Base-by-base conservation (phyloP, 1,140 invertebrate species). In the Drosophila paulistorum region DNA sequence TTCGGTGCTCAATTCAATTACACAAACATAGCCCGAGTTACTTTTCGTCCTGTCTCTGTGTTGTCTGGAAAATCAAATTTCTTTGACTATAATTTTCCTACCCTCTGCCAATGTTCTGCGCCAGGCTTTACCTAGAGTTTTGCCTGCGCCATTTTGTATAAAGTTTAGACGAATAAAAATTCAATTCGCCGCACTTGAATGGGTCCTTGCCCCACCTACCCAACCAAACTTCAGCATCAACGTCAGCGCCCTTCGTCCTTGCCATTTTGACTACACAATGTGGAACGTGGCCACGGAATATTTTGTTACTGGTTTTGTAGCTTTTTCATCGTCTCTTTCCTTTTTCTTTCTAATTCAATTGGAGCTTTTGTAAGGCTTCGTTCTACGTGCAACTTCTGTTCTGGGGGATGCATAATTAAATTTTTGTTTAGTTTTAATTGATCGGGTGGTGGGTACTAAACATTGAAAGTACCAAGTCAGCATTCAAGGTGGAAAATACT, bases 371-470 rank as follows among this genome's bases (percentile, higher is more conserved):
- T 65, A 58, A 35, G 59, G 63, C 64, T 55, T 65, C 48, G 42
- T 23, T 51, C 60, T 78, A 41, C 71, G 65, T 81, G 71, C 57
- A 71, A 62, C 75, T 73, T 79, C 72, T 68, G 63, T 71, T 39
- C 42, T 6, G n/a, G 42, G 26, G 48, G 78, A 59, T 89, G 81
- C 78, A 90, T 90, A 90, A 90, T 90, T 90, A 85, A 89, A 90
- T 91, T 90, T 89, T 85, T 90, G 89, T 91, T 89, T 85, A 80
- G 78, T 89, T 90, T 89, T 90, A 90, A 90, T 90, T 90, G 89
- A 65, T 71, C 71, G 68, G 90, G 77, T 76, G 71, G 65, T 39
- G 35, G 54, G 17, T 41, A 55, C 11, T 33, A 35, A 61, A 23
- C 6, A 17, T 26, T 6, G 42, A 26, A 30, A 30, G 54, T 57